Base-by-base conservation (phyloP, 2,888 invertebrate genomes). In the Pherbina coryleti region DNA sequence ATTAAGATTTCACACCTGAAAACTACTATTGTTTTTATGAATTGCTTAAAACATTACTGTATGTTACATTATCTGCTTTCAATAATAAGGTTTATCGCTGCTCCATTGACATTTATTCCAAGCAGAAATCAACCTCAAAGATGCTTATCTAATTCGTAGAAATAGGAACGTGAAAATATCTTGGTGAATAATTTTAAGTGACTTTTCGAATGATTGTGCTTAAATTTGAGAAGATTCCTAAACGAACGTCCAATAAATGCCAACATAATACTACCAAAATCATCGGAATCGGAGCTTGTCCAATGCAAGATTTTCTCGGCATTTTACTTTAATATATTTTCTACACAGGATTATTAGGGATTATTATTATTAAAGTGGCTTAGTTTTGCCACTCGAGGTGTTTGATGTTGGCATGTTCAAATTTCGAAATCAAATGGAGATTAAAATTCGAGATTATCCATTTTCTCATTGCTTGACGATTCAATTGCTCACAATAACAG, bases 201-300 rank as follows among this genome's bases (percentile, higher is more conserved):
- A 75, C 75, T 67, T 75, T 66, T 66, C 37, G 75, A 75, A 67
- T 55, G 66, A 67, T 37, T 75, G 25, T 44, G 66, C 19, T 25
- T 14, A 44, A 72, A 69, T n/a, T 51, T 49, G 28, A 25, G 49
- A 60, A 49, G 44, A 55, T 62, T 57, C 57, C 55, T 34, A 37
- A 67, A 37, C 51, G 66, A 51, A 66, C 25, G 55, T 5, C 17
- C 60, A 44, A 51, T 22, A 11, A 22, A 62, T 62, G 44, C 57
- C 72, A 37, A 31, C 37, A 19, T 37, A 60, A 71, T 25, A n/a
- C 31, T 55, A n/a, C 19, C 34, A 72, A 14, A 25, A 7, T 25
- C 71, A 0, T 44, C n/a, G n/a, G 11, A 37, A 19, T 37, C 53
- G 60, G 34, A 44, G 31, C 55, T 19, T 53, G 31, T 60, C 49